These are phyloP conservation scores for Eupithecia subfuscata DNA, from an alignment of 2,888 invertebrate species.

Conservation along the genomic window DNA sequence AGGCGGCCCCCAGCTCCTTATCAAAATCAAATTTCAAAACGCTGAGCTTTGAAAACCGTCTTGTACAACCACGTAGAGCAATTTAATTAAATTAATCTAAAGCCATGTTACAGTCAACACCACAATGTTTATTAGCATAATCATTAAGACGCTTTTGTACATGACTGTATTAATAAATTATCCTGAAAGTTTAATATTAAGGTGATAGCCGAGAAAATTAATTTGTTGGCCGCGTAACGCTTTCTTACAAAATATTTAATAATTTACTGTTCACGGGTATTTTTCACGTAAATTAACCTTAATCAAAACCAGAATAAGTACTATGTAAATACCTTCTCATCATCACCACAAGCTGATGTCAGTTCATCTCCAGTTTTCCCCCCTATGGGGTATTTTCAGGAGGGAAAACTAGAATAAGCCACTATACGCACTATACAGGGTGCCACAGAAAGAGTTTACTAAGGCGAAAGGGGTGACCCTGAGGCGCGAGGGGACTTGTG, in stretches of 20 bases:
- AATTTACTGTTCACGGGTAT: not conserved
- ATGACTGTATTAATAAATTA: slow-evolving; percentile 13
- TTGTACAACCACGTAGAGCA: slow-evolving; percentile 11
- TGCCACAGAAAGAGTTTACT: too few relatives aligned
- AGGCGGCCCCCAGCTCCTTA: not conserved
- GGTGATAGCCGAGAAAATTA: not conserved
- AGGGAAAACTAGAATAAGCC: too few relatives aligned
- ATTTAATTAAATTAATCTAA: slow-evolving; percentile 28
- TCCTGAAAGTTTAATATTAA: not conserved
- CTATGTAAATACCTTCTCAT: too few relatives aligned
- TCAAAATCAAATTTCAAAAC: slow-evolving; percentile 30
- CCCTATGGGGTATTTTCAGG: too few relatives aligned
- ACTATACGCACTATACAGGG: too few relatives aligned
- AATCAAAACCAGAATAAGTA: too few relatives aligned
- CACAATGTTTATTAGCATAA: slow-evolving; percentile 22
- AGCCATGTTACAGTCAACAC: slow-evolving; percentile 18
- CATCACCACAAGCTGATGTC: too few relatives aligned
- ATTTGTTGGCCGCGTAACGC: not conserved
- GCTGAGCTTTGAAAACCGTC: slow-evolving; percentile 25
- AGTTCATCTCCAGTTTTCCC: too few relatives aligned
- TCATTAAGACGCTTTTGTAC: slow-evolving; percentile 23
- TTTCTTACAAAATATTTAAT: not conserved
- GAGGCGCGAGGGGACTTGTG: too few relatives aligned
- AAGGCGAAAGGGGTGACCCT: too few relatives aligned
- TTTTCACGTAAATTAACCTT: not conserved